Percentiles rank a stretch among this genome's conserved stretches.
These are phyloP conservation scores for Pangasianodon gigas DNA, from an alignment of 2,113 vertebrate genomes.

Conservation along the genomic window DNA sequence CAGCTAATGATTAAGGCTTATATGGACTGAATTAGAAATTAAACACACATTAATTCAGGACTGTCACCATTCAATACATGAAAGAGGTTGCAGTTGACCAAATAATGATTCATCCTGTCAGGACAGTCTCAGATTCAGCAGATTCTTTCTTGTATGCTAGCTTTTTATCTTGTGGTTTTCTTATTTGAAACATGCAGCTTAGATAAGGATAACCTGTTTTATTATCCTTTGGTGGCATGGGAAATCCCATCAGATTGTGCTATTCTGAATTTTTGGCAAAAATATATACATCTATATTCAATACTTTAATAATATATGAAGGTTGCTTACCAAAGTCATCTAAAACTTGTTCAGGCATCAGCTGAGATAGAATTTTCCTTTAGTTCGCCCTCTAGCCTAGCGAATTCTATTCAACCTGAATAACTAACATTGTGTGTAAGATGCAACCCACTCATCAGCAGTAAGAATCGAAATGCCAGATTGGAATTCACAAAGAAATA, in stretches of 20 bases:
- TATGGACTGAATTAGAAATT: background rate
- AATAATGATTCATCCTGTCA: background rate
- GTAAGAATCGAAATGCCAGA: no score
- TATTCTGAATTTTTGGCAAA: no score
- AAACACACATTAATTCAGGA: background rate
- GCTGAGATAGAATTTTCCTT: no score
- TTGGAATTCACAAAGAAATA: no score
- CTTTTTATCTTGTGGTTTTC: background rate
- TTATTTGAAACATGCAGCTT: background rate
- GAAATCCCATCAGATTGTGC: background rate
- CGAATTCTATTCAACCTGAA: background rate
- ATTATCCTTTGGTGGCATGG: background rate
- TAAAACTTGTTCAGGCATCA: background rate
- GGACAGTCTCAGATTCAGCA: background rate
- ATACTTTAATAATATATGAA: background rate
- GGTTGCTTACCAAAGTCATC: background rate
- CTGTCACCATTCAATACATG: background rate
- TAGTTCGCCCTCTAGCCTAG: background rate
- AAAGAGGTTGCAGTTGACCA: background rate
- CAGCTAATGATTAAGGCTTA: background rate
- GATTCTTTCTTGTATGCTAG: background rate
- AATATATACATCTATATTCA: no score
- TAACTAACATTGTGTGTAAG: background rate
- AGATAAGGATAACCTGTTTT: background rate
- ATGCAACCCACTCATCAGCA: no score